Evolutionary conservation across 2,113 vertebrate genomes (phyloP).

Genomic region (Cyphomyrus plagiostoma): DNA sequence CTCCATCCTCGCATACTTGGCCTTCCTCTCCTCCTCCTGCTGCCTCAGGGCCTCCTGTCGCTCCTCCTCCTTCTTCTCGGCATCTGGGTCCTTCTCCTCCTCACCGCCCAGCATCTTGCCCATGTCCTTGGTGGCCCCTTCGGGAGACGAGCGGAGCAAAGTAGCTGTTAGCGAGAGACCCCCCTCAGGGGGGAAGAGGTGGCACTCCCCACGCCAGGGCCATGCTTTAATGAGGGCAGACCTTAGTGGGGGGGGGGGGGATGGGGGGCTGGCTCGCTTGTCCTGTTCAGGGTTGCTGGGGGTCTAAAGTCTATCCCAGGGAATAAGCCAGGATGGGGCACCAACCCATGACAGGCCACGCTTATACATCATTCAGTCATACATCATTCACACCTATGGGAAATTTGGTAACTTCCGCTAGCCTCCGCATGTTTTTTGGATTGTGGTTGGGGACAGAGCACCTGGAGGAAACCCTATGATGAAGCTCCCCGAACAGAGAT

Average conservation of each 20-base stretch:
- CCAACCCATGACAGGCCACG: background rate
- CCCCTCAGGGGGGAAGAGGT: background rate
- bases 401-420: background rate
- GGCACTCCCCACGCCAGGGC: background rate
- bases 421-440: background rate
- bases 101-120: conserved; percentile 76
- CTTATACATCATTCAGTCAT: background rate
- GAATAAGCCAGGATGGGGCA: background rate
- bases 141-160: conserved; percentile 11
- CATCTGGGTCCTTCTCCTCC: conserved; percentile 77
- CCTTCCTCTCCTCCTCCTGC: conserved; percentile 72
- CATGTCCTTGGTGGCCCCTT: conserved; percentile 80
- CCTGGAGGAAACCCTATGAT: background rate
- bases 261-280: background rate
- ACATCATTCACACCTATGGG: background rate
- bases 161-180: background rate
- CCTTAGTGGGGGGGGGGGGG: too few species aligned
- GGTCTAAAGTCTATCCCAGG: background rate
- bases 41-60: conserved; percentile 71
- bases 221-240: background rate
- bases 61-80: conserved; percentile 75
- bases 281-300: background rate
- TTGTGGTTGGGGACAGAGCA: background rate
- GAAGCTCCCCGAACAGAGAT: background rate
- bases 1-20: conserved; percentile 75